Conservation (phyloP, 2,797 vertebrate genomes). For the Schizopygopsis malacanthus region DNA sequence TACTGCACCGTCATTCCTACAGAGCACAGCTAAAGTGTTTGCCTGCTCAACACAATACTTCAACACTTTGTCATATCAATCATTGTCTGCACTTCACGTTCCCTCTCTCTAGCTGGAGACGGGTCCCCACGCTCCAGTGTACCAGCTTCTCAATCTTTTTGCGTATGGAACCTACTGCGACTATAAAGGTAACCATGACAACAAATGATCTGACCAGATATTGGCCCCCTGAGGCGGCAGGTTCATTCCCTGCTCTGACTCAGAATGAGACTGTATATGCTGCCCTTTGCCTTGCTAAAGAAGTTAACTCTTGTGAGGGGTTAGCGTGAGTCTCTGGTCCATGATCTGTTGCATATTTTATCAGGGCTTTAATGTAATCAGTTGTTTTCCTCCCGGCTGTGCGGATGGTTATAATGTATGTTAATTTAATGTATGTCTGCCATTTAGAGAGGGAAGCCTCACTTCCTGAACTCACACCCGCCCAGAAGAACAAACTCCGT, state of each 20-base stretch:
- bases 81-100: conserved; percentile 20
- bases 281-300: conserved; percentile 34
- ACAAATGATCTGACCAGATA: conserved; percentile 56
- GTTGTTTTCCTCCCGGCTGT: not conserved
- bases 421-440: conserved; percentile 20
- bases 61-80: conserved; percentile 31
- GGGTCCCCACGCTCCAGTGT: conserved; percentile 88
- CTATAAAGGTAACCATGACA: conserved; percentile 87
- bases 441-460: conserved; percentile 78
- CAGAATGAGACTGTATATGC: conserved; percentile 32
- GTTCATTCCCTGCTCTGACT: conserved; percentile 68
- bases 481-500: conserved; percentile 95
- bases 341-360: conserved; percentile 7
- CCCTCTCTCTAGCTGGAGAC: conserved; percentile 77
- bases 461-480: conserved; percentile 89
- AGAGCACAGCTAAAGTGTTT: conserved; percentile 16
- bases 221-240: conserved; percentile 63
- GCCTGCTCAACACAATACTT: conserved; percentile 17
- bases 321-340: not conserved
- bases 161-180: conserved; percentile 96
- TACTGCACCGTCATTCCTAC: not conserved
- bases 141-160: conserved; percentile 94
- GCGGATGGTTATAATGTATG: not conserved
- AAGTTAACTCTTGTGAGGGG: conserved; percentile 24
- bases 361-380: conserved; percentile 2